Evolutionary conservation across 92 coral and sea anemone species (phyloP).

Genomic region (Meandrina meandrites): DNA sequence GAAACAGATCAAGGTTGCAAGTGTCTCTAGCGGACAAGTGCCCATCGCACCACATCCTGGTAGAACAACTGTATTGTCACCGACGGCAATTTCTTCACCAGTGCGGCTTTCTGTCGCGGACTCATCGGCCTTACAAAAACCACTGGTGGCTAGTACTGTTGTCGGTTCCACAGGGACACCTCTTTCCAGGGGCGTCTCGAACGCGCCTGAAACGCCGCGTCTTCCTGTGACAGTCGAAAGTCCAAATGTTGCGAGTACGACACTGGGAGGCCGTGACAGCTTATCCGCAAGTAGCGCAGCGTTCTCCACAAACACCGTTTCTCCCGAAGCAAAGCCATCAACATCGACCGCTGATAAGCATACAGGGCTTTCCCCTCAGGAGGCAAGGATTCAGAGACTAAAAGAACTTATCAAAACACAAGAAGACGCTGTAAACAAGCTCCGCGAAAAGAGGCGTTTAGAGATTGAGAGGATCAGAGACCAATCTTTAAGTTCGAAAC

Average conservation of each 20-base stretch:
- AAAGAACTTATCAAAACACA: conserved; percentile 84
- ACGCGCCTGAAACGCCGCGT: background rate
- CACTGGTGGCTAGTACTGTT: background rate
- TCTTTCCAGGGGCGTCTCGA: background rate
- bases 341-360: conserved; percentile 3
- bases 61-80: conserved; percentile 14
- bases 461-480: conserved; percentile 74
- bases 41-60: conserved; percentile 41
- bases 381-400: conserved; percentile 81
- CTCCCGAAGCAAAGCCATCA: conserved; percentile 19
- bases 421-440: conserved; percentile 77
- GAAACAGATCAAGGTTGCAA: conserved; percentile 6
- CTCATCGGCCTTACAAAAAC: conserved; percentile 13
- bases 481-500: conserved; percentile 18
- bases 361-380: conserved; percentile 78
- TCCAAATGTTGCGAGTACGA: background rate
- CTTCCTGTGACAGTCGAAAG: background rate
- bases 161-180: background rate
- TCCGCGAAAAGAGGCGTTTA: conserved; percentile 76
- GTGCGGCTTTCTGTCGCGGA: background rate
- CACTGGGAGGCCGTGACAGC: background rate
- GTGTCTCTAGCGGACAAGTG: background rate
- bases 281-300: background rate
- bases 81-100: conserved; percentile 11
- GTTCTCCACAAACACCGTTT: background rate